Percentiles rank a stretch among this genome's conserved stretches.
These are phyloP conservation scores for Dryas iulia DNA, from an alignment of 1,140 invertebrate genomes.

Conservation along the genomic window DNA sequence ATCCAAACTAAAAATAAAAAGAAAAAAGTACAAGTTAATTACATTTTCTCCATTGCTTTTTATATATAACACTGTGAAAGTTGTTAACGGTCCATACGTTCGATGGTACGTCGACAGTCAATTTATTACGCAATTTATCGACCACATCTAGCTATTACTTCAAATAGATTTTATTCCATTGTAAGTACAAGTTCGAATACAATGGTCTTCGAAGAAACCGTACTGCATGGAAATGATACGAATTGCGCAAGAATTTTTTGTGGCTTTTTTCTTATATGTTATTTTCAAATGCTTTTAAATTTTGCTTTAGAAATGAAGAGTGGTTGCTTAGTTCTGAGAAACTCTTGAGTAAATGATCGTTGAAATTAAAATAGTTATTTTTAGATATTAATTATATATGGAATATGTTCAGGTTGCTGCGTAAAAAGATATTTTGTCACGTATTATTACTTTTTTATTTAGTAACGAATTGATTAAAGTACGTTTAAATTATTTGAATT, in stretches of 20 bases:
- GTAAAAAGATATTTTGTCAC: no score
- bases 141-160: slow-evolving; percentile 36
- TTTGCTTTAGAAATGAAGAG: no score
- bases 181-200: slow-evolving; percentile 29
- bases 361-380: no score
- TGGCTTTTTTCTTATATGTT: no score
- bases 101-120: slow-evolving; percentile 41
- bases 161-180: slow-evolving; percentile 31
- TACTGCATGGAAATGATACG: slow-evolving; percentile 16
- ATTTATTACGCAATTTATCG: slow-evolving; percentile 53
- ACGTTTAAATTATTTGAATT: no score
- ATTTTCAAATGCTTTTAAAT: background rate
- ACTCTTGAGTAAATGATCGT: no score
- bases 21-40: background rate
- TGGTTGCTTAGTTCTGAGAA: no score
- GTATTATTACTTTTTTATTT: no score
- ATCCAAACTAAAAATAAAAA: background rate
- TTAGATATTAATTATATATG: no score
- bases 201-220: slow-evolving; percentile 35
- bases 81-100: slow-evolving; percentile 45
- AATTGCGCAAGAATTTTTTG: slow-evolving; percentile 16
- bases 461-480: no score
- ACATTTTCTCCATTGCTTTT: background rate
- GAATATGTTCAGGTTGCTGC: no score
- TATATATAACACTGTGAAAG: slow-evolving; percentile 28